Evolutionary conservation across 1,140 invertebrate genomes (phyloP).

Genomic region (Drosophila melanica): DNA sequence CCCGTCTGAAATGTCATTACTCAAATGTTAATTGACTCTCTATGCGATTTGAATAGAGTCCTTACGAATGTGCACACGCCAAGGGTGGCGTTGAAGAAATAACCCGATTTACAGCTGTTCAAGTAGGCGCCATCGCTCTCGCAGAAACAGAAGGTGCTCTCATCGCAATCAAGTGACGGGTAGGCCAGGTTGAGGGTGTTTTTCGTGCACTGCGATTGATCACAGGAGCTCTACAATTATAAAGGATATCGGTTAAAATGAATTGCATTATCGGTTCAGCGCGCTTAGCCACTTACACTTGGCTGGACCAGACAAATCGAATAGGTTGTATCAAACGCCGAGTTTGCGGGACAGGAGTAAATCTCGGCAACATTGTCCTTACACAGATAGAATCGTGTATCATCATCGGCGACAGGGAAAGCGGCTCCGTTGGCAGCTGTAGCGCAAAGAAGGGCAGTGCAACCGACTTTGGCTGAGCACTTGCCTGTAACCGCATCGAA

Average conservation of each 20-base stretch:
- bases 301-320: constrained; percentile 48
- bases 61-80: constrained; percentile 53
- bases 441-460: constrained; percentile 34
- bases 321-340: neutral
- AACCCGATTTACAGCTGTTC: constrained; percentile 34
- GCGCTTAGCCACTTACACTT: constrained; percentile 52
- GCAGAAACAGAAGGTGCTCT: constrained; percentile 55
- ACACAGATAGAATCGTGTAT: constrained; percentile 51
- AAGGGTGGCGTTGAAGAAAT: constrained; percentile 4
- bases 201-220: constrained; percentile 53
- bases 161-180: constrained; percentile 37
- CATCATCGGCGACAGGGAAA: constrained; percentile 35
- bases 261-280: no score
- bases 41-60: neutral
- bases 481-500: constrained; percentile 27
- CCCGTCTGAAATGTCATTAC: constrained; percentile 34
- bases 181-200: constrained; percentile 22
- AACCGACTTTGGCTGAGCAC: constrained; percentile 35
- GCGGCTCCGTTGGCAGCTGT: constrained; percentile 27
- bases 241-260: neutral
- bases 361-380: constrained; percentile 31
- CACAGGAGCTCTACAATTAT: constrained; percentile 38
- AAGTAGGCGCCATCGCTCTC: constrained; percentile 42
- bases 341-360: constrained; percentile 30
- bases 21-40: no score